These are phyloP conservation scores for Corvus moneduloides DNA, from an alignment of 2,113 vertebrate species.

Conservation along the genomic window DNA sequence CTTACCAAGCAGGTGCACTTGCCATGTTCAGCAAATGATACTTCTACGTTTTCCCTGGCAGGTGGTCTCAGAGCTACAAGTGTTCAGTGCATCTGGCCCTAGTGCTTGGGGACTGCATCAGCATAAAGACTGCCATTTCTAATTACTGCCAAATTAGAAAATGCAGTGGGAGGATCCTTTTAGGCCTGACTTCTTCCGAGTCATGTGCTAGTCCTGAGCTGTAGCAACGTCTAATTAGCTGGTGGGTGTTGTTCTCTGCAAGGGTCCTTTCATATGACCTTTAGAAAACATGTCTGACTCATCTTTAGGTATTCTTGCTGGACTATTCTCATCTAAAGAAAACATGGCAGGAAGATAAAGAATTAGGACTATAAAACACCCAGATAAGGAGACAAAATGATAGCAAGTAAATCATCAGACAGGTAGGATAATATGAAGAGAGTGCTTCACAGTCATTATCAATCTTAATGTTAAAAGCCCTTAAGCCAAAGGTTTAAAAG, in stretches of 20 bases:
- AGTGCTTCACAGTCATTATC: neutral
- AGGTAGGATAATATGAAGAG: neutral
- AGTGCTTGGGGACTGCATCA: neutral
- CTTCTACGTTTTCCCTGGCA: conserved; percentile 31
- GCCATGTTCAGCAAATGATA: conserved; percentile 58
- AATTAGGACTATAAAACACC: neutral
- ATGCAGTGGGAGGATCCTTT: neutral
- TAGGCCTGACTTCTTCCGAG: neutral
- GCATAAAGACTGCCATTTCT: conserved; percentile 43
- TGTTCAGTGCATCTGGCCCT: conserved; percentile 8
- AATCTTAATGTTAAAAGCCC: neutral
- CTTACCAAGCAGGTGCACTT: conserved; percentile 34
- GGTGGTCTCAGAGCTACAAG: conserved; percentile 61
- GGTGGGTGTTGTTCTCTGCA: neutral
- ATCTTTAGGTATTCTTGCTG: neutral
- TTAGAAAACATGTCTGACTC: neutral
- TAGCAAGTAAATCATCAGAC: neutral
- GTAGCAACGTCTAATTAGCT: neutral
- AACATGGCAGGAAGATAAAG: neutral
- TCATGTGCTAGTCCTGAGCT: neutral
- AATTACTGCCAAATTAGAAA: conserved; percentile 34
- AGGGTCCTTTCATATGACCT: neutral
- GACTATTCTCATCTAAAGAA: neutral
- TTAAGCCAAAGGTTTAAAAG: neutral
- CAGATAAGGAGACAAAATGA: neutral